phyloP scores from a whole-genome alignment of 2,888 invertebrate genomes.

The Deilephila elpenor region DNA sequence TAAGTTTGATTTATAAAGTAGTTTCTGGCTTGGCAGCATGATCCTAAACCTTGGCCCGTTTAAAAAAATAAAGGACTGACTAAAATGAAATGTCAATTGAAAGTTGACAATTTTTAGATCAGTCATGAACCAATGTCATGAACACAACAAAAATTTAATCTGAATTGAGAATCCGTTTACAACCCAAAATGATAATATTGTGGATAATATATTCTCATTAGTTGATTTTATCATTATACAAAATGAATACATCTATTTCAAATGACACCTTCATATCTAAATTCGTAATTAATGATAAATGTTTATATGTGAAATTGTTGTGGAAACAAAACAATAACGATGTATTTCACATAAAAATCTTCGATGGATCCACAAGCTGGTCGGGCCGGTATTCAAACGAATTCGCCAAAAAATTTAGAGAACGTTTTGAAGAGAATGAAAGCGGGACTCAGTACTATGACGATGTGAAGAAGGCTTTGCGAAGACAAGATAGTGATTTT shows the following conservation, averaged over 20 bases:
- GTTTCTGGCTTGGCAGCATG: too few species aligned
- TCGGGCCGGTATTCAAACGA: conserved; percentile 61
- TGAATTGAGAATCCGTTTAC: too few species aligned
- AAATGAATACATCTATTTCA: conserved; percentile 32
- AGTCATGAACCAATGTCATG: too few species aligned
- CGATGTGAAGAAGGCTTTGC: conserved; percentile 53
- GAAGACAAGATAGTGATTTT: conserved; percentile 43
- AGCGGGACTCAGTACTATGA: conserved; percentile 55
- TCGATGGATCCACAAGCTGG: conserved; percentile 59
- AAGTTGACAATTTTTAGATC: too few species aligned
- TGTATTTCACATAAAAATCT: conserved; percentile 64
- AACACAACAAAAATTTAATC: too few species aligned
- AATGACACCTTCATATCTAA: conserved; percentile 49
- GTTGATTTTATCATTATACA: neutral
- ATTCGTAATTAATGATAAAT: conserved; percentile 49
- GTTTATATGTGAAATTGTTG: conserved; percentile 54
- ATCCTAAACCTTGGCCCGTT: too few species aligned
- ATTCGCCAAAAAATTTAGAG: conserved; percentile 51
- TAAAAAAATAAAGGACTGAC: too few species aligned
- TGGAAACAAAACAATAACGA: conserved; percentile 58
- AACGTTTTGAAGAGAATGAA: conserved; percentile 52
- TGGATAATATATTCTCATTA: neutral
- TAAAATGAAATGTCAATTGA: too few species aligned
- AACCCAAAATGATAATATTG: neutral
- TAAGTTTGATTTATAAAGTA: too few species aligned